These are phyloP conservation scores for Anabas testudineus DNA, from an alignment of 2,797 vertebrate genomes.

Conservation along the genomic window DNA sequence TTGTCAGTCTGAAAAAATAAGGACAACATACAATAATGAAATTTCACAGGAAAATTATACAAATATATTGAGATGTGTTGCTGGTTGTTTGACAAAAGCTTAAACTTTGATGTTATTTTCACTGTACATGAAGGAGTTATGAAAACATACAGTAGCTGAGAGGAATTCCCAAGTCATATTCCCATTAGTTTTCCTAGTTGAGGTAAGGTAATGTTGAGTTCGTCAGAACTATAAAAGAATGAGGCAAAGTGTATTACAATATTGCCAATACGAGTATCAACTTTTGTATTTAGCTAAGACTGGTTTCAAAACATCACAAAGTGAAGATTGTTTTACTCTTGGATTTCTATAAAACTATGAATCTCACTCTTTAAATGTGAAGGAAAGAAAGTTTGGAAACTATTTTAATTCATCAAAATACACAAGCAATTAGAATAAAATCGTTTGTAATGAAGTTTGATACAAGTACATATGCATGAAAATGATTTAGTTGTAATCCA, in stretches of 20 bases:
- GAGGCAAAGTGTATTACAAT: conserved; percentile 64
- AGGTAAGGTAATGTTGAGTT: conserved; percentile 77
- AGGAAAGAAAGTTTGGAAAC: conserved; percentile 69
- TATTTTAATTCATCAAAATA: conserved; percentile 64
- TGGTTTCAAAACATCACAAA: conserved; percentile 76
- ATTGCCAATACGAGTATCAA: conserved; percentile 46
- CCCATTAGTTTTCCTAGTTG: conserved; percentile 65
- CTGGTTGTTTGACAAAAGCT: conserved; percentile 68
- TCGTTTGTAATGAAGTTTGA: conserved; percentile 49
- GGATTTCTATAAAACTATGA: conserved; percentile 70
- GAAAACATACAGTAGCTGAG: conserved; percentile 68
- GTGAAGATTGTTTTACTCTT: conserved; percentile 61
- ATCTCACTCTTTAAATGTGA: conserved; percentile 77
- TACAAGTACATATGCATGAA: conserved; percentile 40
- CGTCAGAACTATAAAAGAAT: conserved; percentile 72
- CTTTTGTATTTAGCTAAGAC: conserved; percentile 60
- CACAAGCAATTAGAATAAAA: conserved; percentile 69
- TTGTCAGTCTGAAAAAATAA: conserved; percentile 68
- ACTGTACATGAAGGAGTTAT: conserved; percentile 73
- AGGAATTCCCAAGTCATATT: conserved; percentile 63
- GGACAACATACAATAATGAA: conserved; percentile 63
- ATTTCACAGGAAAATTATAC: conserved; percentile 74
- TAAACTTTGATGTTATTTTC: conserved; percentile 62
- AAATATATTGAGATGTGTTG: conserved; percentile 79
- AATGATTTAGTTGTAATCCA: conserved; percentile 39